Evolutionary conservation across 1,140 invertebrate species (phyloP), one percentile per base, ranked within the genome.

Genomic region (Diachasma alloeum): DNA sequence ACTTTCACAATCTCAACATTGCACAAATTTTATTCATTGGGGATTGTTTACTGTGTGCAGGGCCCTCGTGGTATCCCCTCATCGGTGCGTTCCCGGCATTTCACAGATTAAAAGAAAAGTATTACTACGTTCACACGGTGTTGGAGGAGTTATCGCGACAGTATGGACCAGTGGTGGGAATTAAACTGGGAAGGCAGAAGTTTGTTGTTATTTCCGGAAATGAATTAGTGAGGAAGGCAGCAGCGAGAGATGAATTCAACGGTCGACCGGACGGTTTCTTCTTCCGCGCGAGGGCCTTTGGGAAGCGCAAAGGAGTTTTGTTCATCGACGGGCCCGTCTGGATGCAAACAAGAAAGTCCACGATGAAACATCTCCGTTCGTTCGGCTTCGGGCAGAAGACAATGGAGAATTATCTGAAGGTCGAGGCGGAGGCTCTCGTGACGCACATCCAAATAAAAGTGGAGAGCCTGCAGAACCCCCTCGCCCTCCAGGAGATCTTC

Each of bases 251-350:
- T 8, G 92, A 93, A 56, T 94, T 95, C 74, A 91, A 93, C 56
- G 93, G 92, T 4, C 90, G 94, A 75, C 94, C 94, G 0, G 91
- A 93, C 83, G 93, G 93, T 68, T 93, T 93, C 79, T 92, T 94
- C 81, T 93, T 93, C 76, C 86, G 90, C 39, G 85, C 93, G 22
- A 87, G 94, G 77, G 89, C 92, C 0, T 92, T 93, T 79, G 93
- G 92, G 24, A 91, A 93, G 83, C 90, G 92, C 84, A 87, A 91
- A 79, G 93, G 93, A 9, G 83, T 94, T 19, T 89, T 94, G 19
- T 93, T 94, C 78, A 90, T 91, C 0, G 93, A 94, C 48, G 94
- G 93, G 0, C 76, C 83, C 0, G 81, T 86, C 1, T 94, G 93
- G 93, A 85, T 84, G 8, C 91, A 91, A 78, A 91, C 92, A 73